Conservation (phyloP, 2,797 vertebrate genomes). For the Anguilla pacifica region DNA sequence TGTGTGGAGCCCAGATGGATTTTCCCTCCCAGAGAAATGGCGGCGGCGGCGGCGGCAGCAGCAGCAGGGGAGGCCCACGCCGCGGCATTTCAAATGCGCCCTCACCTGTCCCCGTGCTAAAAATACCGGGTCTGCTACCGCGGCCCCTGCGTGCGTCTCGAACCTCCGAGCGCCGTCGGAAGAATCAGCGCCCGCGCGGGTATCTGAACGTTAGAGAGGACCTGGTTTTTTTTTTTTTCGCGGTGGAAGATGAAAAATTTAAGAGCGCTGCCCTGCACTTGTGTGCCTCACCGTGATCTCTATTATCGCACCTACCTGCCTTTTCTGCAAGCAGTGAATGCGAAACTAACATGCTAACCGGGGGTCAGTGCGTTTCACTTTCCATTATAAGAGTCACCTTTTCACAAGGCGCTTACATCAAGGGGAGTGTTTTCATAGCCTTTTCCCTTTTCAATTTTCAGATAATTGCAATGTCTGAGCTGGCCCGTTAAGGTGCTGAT, state of each 20-base stretch:
- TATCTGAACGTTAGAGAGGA: background rate
- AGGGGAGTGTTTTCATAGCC: conserved; percentile 14
- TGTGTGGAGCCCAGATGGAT: conserved; percentile 69
- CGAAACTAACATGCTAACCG: background rate
- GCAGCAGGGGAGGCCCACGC: conserved; percentile 54
- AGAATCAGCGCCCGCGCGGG: background rate
- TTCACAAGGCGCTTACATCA: background rate
- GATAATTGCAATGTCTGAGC: background rate
- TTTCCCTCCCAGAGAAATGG: conserved; percentile 69
- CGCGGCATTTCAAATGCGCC: background rate
- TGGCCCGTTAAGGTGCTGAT: background rate
- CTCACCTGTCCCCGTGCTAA: background rate
- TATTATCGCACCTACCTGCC: background rate
- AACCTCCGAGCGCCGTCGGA: background rate
- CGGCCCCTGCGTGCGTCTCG: background rate
- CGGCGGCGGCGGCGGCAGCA: background rate
- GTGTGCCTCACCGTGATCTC: background rate
- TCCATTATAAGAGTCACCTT: background rate
- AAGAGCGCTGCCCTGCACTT: background rate
- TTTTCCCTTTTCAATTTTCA: conserved; percentile 6
- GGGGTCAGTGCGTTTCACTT: background rate
- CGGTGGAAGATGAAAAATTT: background rate
- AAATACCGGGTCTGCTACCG: conserved; percentile 11
- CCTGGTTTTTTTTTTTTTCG: no score
- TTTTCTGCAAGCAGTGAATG: background rate